Evolutionary conservation across 2,113 vertebrate genomes (phyloP), one percentile per base, ranked within the genome.

Genomic region (Piaya cayana): DNA sequence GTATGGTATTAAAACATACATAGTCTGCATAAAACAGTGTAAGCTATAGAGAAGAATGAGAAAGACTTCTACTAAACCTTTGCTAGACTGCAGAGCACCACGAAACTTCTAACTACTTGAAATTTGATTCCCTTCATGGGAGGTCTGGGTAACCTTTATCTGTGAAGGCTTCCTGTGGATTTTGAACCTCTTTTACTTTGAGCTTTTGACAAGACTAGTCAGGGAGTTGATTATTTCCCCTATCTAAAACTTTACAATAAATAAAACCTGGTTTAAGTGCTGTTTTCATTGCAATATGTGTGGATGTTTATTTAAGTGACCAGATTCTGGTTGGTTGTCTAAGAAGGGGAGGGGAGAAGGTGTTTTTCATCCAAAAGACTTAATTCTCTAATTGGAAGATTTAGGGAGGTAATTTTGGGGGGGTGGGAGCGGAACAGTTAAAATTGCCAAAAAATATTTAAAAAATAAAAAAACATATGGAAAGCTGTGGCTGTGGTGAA

Each of bases 61-160:
- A 62, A 77, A 89, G 68, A 29, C 55, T 81, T 70, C 67, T 39
- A 42, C 29, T 87, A 84, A 94, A 94, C 52, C 84, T 84, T 59
- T 60, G 15, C 26, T 36, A 39, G 49, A 34, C 15, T 84, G 12
- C 63, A 87, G 78, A 52, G 52, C 65, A 56, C 22, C 69, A 53
- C 87, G 89, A 87, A 91, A 82, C 84, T 70, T 30, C n/a, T 17
- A 45, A n/a, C 65, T 55, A 13, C 90, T 47, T 89, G 95, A 91
- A 95, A 96, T 59, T 4, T 60, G 84, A 94, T 39, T 89, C 95
- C 52, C 92, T 89, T 50, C 77, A 4, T 47, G 87, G 95, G 90
- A 21, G 87, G 93, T 89, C 95, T 78, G 64, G 29, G 65, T 68
- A 37, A 78, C 92, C 65, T 87, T 91, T 82, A 87, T 81, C 84